Evolutionary conservation across 2,113 vertebrate genomes (phyloP).

Genomic region (Lampris incognitus): DNA sequence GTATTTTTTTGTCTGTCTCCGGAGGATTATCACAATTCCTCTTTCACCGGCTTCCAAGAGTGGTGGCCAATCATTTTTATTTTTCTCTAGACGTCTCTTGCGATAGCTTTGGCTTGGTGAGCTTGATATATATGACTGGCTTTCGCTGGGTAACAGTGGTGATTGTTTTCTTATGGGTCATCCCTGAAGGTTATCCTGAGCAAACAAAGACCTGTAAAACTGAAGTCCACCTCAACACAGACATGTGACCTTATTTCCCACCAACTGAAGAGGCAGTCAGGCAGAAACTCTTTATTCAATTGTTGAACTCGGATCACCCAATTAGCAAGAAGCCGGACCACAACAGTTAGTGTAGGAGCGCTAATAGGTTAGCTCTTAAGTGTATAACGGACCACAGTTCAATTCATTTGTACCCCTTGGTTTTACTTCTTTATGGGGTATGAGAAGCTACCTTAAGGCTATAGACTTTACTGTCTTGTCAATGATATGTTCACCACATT

Average conservation of each 20-base stretch:
- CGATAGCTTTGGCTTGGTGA: constrained; percentile 28
- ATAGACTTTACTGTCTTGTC: constrained; percentile 17
- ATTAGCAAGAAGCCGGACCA: not conserved
- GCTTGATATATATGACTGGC: not conserved
- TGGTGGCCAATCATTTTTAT: constrained; percentile 41
- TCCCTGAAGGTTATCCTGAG: not conserved
- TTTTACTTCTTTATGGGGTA: constrained; percentile 30
- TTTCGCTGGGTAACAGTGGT: constrained; percentile 1
- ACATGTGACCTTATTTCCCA: not conserved
- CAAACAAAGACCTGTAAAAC: not conserved
- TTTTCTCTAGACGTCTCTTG: constrained; percentile 26
- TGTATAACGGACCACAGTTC: constrained; percentile 1
- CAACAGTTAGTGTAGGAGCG: not conserved
- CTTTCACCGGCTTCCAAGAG: constrained; percentile 32
- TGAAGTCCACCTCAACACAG: not conserved
- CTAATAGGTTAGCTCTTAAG: not conserved
- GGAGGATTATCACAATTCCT: constrained; percentile 33
- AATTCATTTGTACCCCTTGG: constrained; percentile 22
- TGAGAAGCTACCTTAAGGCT: constrained; percentile 14
- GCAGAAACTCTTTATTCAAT: not conserved
- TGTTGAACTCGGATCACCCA: not conserved
- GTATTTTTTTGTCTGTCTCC: constrained; percentile 15
- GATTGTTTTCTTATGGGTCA: constrained; percentile 5
- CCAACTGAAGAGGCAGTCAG: constrained; percentile 1
- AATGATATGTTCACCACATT: constrained; percentile 18